Conservation (phyloP, 2,113 vertebrate species). For the Upupa epops region DNA sequence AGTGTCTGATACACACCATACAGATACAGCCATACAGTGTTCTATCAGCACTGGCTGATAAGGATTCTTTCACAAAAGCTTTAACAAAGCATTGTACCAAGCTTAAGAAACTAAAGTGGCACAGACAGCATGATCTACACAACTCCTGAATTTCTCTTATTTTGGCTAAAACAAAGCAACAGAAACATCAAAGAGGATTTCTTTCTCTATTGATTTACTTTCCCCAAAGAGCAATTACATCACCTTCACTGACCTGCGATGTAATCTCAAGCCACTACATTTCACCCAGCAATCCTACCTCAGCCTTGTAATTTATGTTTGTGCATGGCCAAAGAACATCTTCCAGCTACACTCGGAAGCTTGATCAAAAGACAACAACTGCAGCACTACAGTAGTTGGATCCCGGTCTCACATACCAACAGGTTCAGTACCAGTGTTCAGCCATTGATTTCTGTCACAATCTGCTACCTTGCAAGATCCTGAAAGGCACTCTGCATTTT, state of each 20-base stretch:
- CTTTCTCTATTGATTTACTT: neutral
- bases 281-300: neutral
- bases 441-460: neutral
- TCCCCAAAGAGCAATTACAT: neutral
- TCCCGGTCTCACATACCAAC: neutral
- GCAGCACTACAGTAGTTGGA: neutral
- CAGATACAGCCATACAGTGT: accelerated
- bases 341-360: neutral
- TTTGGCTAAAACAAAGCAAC: neutral
- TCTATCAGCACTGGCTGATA: neutral
- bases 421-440: neutral
- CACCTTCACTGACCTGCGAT: neutral
- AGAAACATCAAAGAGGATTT: neutral
- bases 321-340: neutral
- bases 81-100: neutral
- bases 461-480: neutral
- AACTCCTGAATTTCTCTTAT: neutral
- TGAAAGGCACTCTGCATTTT: neutral
- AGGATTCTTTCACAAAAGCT: neutral
- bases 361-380: neutral
- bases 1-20: accelerated
- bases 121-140: neutral
- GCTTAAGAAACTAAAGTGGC: neutral
- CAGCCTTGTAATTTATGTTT: neutral
- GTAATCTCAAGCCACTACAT: neutral